Evolutionary conservation across 2,797 vertebrate species (phyloP).

Genomic region (Otolemur crassicaudatus): DNA sequence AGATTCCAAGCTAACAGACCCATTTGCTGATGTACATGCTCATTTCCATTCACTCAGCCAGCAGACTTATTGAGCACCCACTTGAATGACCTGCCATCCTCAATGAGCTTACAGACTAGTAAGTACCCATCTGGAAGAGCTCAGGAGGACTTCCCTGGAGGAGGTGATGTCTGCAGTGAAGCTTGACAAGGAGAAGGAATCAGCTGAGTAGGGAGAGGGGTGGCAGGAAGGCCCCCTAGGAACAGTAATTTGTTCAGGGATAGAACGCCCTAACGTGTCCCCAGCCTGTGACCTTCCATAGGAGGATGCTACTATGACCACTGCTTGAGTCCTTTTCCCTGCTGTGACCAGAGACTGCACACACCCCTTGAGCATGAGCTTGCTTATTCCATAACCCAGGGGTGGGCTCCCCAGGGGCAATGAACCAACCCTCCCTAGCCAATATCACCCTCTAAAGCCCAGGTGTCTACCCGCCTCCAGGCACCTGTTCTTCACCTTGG

Average conservation of each 20-base stretch:
- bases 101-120: not conserved
- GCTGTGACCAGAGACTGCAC: not conserved
- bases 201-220: not conserved
- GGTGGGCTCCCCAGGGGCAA: not conserved
- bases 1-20: not conserved
- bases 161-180: not conserved
- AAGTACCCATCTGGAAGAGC: not conserved
- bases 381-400: not conserved
- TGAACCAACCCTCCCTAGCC: not conserved
- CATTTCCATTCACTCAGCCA: not conserved
- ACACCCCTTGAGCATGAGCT: not conserved
- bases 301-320: too few relatives aligned
- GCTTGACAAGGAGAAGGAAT: not conserved
- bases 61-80: not conserved
- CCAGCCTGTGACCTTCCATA: too few relatives aligned
- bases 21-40: not conserved
- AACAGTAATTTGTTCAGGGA: not conserved
- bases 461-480: too few relatives aligned
- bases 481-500: too few relatives aligned
- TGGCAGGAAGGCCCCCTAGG: not conserved
- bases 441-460: not conserved
- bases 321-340: too few relatives aligned
- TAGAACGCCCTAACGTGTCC: not conserved
- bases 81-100: not conserved
- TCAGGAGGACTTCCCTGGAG: constrained; percentile 3